Percentiles rank a stretch among this genome's conserved stretches.
These are phyloP conservation scores for Drosophila colorata DNA, from an alignment of 2,888 invertebrate species.

Conservation along the genomic window DNA sequence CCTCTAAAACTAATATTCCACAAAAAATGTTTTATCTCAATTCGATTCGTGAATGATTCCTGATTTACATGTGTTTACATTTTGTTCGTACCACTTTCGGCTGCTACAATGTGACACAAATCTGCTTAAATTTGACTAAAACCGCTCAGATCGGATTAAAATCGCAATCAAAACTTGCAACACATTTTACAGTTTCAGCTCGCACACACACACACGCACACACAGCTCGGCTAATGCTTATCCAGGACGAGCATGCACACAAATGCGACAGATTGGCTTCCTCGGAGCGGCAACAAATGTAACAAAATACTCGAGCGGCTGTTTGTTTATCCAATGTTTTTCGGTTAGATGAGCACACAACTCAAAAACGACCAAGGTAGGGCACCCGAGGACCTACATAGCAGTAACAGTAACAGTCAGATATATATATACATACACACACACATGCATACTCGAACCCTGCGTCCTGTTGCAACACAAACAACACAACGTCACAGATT, in stretches of 20 bases:
- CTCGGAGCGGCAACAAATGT: constrained; percentile 55
- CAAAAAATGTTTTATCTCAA: constrained; percentile 44
- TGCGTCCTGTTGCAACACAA: constrained; percentile 54
- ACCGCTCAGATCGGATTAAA: constrained; percentile 85
- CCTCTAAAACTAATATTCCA: background rate
- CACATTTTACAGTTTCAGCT: constrained; percentile 73
- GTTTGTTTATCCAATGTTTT: constrained; percentile 85
- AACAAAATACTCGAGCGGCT: constrained; percentile 74
- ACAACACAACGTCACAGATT: constrained; percentile 73
- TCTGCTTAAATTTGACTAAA: constrained; percentile 85
- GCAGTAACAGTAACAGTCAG: constrained; percentile 12
- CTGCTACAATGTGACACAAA: constrained; percentile 82
- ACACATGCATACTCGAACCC: constrained; percentile 63
- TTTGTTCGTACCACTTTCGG: constrained; percentile 64
- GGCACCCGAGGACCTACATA: constrained; percentile 34
- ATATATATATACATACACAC: constrained; percentile 2
- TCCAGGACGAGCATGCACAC: constrained; percentile 62
- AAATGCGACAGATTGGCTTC: constrained; percentile 78
- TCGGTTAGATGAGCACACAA: constrained; percentile 83
- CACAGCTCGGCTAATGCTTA: constrained; percentile 18
- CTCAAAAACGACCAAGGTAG: constrained; percentile 61
- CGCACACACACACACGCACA: constrained; percentile 16
- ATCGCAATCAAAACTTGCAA: constrained; percentile 74
- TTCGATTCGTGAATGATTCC: constrained; percentile 59
- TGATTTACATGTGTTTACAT: constrained; percentile 81